A percentile compares a stretch with the other conserved stretches of the same genome.
phyloP scores from a whole-genome alignment of 2,888 invertebrate species.

The Andrena chrysosceles region DNA sequence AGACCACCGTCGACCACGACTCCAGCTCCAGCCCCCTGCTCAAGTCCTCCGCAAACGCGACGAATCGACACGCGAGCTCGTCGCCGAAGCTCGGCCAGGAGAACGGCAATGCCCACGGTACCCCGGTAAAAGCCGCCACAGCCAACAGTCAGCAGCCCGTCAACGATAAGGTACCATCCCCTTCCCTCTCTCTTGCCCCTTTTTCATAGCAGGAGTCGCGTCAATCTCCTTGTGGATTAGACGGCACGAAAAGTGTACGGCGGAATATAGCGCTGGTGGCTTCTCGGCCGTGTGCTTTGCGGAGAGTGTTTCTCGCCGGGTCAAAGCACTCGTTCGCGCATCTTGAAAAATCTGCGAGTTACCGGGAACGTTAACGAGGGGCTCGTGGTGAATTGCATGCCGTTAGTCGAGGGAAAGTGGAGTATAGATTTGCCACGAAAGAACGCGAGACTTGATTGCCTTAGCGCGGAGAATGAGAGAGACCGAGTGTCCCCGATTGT shows the following conservation, averaged over 20 bases:
- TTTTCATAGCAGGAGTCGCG: too few species aligned
- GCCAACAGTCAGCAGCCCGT: slow-evolving; percentile 78
- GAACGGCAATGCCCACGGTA: slow-evolving; percentile 83
- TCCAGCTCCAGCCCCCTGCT: slow-evolving; percentile 82
- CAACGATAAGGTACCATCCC: slow-evolving; percentile 80
- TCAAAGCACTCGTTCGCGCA: neutral
- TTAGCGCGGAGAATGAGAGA: too few species aligned
- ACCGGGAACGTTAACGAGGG: too few species aligned
- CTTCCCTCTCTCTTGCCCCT: neutral
- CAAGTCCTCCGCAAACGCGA: slow-evolving; percentile 75
- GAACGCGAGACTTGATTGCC: too few species aligned
- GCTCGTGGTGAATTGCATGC: too few species aligned
- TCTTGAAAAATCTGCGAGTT: too few species aligned
- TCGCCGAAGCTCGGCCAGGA: slow-evolving; percentile 79
- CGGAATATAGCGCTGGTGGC: too few species aligned
- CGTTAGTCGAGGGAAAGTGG: too few species aligned
- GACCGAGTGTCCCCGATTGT: too few species aligned
- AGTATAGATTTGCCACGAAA: too few species aligned
- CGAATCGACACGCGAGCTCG: slow-evolving; percentile 74
- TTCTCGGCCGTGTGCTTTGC: too few species aligned
- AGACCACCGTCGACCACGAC: slow-evolving; percentile 75
- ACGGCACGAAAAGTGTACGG: neutral
- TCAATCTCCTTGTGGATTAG: neutral
- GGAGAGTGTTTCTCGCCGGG: too few species aligned
- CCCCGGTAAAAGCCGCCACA: slow-evolving; percentile 77